Base-by-base conservation (phyloP, 2,888 invertebrate species). In the Schrankia costaestrigalis region DNA sequence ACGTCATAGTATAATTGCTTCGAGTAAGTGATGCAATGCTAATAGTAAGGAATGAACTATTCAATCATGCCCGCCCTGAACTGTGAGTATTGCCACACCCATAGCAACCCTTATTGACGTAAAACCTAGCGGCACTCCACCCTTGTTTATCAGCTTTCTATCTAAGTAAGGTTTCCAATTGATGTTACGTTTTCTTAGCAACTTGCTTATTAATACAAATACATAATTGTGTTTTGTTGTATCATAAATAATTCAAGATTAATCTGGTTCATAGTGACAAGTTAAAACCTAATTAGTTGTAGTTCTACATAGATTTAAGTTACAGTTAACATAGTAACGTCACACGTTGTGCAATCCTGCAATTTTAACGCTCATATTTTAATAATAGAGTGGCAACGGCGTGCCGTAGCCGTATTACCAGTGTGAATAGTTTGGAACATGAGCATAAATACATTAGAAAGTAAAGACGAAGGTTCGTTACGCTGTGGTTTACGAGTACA, bases 141-240 rank as follows among this genome's bases (percentile, higher is more conserved):
- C 83, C 75, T 77, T 78, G 79, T 84, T 82, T 82, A 78, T 78
- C 71, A 63, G 56, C 57, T 67, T 71, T 77, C 67, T 71, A 69
- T 73, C 63, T 57, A 66, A 76, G 62, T 67, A 71, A 58, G 51
- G 54, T 46, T 46, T 44, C 49, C 41, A 56, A 46, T 41, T 50
- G 46, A 44, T 41, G 44, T 44, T 28, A 11, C 19, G 13, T 26
- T 21, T 29, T 25, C 15, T n/a, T 31, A 31, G 28, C n/a, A 11
- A 3, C 2, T 22, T 22, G 10, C 10, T 9, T 10, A 22, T 2
- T 22, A 22, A 9, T 2, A 22, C 9, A 22, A 17, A 17, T 5
- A 17, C 7, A 17, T 17, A 17, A 5, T 5, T 5, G 7, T 7
- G 3, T n/a, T n/a, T n/a, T n/a, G n/a, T n/a, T n/a, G n/a, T n/a